phyloP scores from a whole-genome alignment of 37 sponge, comb jelly and placozoan genomes.

The Agelas oroides region DNA sequence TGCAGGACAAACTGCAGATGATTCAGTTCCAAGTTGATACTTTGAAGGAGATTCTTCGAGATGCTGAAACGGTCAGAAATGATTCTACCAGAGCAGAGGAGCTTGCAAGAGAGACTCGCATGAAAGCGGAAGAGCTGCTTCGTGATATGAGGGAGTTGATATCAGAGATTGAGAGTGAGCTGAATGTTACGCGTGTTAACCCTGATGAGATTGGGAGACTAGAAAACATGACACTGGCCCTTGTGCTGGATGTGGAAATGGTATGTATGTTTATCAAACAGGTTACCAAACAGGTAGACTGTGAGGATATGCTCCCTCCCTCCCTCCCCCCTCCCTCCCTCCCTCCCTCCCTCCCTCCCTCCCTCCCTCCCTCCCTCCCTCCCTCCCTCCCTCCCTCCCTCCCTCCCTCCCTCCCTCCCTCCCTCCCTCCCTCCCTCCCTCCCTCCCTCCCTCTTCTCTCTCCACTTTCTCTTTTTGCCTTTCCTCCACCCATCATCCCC shows the following conservation, averaged over 20 bases:
- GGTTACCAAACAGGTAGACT: neutral
- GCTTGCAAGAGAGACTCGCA: neutral
- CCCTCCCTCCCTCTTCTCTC: neutral
- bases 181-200: conserved; percentile 9
- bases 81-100: neutral
- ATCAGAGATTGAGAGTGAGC: conserved; percentile 7
- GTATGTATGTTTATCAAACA: neutral
- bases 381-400: too few species aligned
- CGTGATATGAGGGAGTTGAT: neutral
- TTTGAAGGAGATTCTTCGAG: neutral
- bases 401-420: too few species aligned
- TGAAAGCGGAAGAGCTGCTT: conserved; percentile 2
- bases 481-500: neutral
- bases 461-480: neutral
- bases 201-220: conserved; percentile 31
- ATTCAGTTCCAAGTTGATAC: neutral
- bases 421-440: neutral
- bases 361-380: too few species aligned
- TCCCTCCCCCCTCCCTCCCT: too few species aligned
- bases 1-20: too few species aligned
- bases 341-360: too few species aligned
- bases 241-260: neutral
- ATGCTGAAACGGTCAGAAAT: neutral
- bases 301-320: neutral
- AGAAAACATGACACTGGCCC: conserved; percentile 48